A percentile compares a stretch with the other conserved stretches of the same genome.
These are phyloP conservation scores for Chelon auratus DNA, from an alignment of 2,797 vertebrate genomes.

Conservation along the genomic window DNA sequence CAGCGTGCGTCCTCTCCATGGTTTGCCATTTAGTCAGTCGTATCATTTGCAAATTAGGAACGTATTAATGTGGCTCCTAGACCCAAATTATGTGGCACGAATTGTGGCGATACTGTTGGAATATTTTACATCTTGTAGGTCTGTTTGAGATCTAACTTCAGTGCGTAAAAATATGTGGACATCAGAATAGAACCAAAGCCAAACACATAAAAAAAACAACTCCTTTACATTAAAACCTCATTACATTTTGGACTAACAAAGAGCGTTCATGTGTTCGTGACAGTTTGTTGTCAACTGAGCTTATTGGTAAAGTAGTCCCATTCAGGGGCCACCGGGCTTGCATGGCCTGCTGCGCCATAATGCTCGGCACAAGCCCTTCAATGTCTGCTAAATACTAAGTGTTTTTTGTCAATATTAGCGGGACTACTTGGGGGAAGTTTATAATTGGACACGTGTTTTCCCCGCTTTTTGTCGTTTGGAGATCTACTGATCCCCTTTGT, in stretches of 20 bases:
- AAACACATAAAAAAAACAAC: conserved; percentile 5
- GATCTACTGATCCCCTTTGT: conserved; percentile 77
- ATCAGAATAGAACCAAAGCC: conserved; percentile 21
- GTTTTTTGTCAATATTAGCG: conserved; percentile 79
- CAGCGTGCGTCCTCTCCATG: conserved; percentile 52
- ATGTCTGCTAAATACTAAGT: conserved; percentile 46
- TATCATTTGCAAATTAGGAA: conserved; percentile 68
- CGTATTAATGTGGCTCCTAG: conserved; percentile 62
- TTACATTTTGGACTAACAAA: conserved; percentile 42
- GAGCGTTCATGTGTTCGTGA: conserved; percentile 73
- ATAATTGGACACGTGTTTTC: conserved; percentile 81
- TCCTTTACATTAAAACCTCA: conserved; percentile 18
- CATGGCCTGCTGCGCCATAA: conserved; percentile 58
- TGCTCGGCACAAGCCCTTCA: conserved; percentile 39
- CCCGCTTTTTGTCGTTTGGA: conserved; percentile 66
- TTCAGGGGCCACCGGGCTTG: conserved; percentile 62
- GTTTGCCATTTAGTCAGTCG: conserved; percentile 52
- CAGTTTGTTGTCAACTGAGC: conserved; percentile 69
- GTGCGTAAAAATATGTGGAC: conserved; percentile 41
- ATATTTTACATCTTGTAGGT: conserved; percentile 32
- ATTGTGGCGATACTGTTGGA: conserved; percentile 44
- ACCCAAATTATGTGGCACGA: conserved; percentile 47
- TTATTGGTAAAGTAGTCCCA: conserved; percentile 58
- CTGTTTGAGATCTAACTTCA: conserved; percentile 36
- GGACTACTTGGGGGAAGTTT: conserved; percentile 75